These are phyloP conservation scores for Prunella himalayana DNA, from an alignment of 2,113 vertebrate species.

Conservation along the genomic window DNA sequence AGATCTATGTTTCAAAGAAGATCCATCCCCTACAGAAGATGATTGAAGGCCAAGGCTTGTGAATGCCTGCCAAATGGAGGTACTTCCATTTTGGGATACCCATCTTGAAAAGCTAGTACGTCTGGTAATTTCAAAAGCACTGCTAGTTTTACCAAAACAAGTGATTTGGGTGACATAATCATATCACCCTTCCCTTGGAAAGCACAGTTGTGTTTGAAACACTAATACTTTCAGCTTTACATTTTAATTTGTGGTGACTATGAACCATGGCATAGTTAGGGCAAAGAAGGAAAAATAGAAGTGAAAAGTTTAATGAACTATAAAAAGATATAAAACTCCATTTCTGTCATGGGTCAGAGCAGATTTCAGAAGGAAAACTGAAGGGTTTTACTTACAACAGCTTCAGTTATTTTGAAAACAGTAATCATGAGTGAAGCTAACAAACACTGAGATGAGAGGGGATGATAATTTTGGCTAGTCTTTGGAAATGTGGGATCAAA, in stretches of 20 bases:
- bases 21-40: not conserved
- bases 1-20: not conserved
- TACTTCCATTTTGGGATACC: not conserved
- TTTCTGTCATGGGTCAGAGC: not conserved
- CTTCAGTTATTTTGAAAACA: not conserved
- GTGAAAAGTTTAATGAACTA: not conserved
- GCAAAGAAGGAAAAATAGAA: not conserved
- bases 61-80: not conserved
- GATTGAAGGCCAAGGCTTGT: not conserved
- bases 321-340: not conserved
- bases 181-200: not conserved
- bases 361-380: not conserved
- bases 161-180: not conserved
- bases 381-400: not conserved
- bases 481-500: not conserved
- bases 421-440: not conserved
- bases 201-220: not conserved
- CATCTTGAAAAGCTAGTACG: not conserved
- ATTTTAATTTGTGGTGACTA: not conserved
- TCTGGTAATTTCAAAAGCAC: not conserved
- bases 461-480: not conserved
- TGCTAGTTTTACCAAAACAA: not conserved
- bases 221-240: not conserved
- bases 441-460: not conserved
- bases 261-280: not conserved